Conservation (phyloP, 1,140 invertebrate species). For the Hypsibius dujardini region DNA sequence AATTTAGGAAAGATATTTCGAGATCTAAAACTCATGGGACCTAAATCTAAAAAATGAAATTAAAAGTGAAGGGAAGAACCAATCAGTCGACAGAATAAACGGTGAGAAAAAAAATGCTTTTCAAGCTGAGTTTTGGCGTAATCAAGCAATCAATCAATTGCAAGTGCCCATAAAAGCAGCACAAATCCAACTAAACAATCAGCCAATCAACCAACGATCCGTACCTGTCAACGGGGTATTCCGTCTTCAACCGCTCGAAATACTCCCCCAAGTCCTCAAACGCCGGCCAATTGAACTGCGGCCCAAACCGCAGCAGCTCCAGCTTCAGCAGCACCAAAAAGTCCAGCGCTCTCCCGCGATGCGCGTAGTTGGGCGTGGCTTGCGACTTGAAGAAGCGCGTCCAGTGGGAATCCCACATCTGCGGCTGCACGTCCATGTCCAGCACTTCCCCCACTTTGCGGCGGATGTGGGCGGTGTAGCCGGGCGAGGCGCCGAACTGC, state of each 20-base stretch:
- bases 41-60: too few relatives aligned
- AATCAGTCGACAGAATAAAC: too few relatives aligned
- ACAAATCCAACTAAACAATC: too few relatives aligned
- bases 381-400: not conserved
- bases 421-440: conserved; percentile 12
- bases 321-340: conserved; percentile 6
- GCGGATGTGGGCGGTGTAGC: not conserved
- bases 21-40: too few relatives aligned
- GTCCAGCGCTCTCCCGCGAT: conserved; percentile 6
- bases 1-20: too few relatives aligned
- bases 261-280: conserved; percentile 14
- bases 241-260: conserved; percentile 10
- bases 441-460: not conserved
- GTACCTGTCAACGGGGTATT: conserved; percentile 1
- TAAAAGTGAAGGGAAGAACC: too few relatives aligned
- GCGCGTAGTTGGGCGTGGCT: not conserved
- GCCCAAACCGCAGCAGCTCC: not conserved
- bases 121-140: too few relatives aligned
- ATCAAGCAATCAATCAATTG: too few relatives aligned
- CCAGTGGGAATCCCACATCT: conserved; percentile 15
- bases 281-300: not conserved
- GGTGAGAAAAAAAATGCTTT: too few relatives aligned
- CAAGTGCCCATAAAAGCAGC: too few relatives aligned
- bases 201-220: too few relatives aligned
- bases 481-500: conserved; percentile 7